Evolutionary conservation across 2,797 vertebrate species (phyloP), one percentile per base, ranked within the genome.

Genomic region (Helostoma temminkii): DNA sequence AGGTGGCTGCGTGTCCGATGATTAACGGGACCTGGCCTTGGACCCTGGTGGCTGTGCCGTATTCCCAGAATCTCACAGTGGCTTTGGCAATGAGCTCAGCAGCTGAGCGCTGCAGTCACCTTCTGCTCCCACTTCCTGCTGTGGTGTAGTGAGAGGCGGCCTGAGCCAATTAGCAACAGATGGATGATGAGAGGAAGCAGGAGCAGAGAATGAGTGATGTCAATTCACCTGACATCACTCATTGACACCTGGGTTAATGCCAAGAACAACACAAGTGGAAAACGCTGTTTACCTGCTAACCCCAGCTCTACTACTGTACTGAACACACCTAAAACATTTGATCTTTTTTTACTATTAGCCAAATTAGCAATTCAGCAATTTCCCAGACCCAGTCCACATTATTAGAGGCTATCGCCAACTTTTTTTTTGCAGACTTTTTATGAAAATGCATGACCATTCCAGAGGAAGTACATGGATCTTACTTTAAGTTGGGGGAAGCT

Each of bases 141-240:
- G 7, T 19, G 1, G 25, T 22, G 24, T 16, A 42, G 57, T 1
- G 62, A 59, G 55, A 45, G 46, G 36, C 10, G 18, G 36, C 47
- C 9, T 62, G 74, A 82, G 69, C 71, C 71, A 83, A 82, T 85
- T 69, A 77, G 39, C 46, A 1, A 2, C 18, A 36, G 67, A 63
- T 43, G 37, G 14, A 15, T 5, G 28, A 39, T 22, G 30, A 34
- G 21, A 16, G 34, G 45, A 37, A 25, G 6, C 37, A 12, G 21
- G 42, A 52, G 61, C 59, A 49, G 66, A 48, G 30, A n/a, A 37
- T 36, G 64, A 55, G 32, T 22, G 64, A 58, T 63, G 48, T 3
- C 18, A 15, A 60, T 63, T 66, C 25, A 72, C n/a, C n/a, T n/a
- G n/a, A n/a, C n/a, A n/a, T n/a, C n/a, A n/a, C n/a, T n/a, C n/a